Base-by-base conservation (phyloP, 2,888 invertebrate genomes). In the Hirtodrosophila trivittata region DNA sequence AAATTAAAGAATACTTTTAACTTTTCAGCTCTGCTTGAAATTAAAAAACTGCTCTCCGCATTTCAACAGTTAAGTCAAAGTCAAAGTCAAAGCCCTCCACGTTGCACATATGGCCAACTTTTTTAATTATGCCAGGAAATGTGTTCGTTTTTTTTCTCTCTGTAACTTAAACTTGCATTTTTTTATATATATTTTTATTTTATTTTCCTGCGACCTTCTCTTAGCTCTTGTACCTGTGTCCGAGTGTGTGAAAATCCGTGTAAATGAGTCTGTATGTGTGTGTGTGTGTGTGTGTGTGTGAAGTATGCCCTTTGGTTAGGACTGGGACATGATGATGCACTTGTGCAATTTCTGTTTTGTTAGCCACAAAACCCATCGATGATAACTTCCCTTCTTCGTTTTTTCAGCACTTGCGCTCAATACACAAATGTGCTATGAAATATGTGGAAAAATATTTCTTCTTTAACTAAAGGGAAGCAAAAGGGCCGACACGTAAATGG, bases 361-460 rank as follows among this genome's bases (percentile, higher is more conserved):
- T 59, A 46, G 43, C 60, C 63, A 56, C 56, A 42, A 74, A 49
- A 28, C 28, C 43, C 65, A 66, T 78, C 67, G 80, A 75, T 77
- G 81, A 85, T 81, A 77, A 72, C 68, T 80, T 75, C 32, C 18
- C 18, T 26, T 35, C 16, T 46, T n/a, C n/a, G n/a, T 62, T 73
- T 72, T 76, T 68, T 75, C 60, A 75, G 42, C 80, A 86, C 83
- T 86, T 78, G 84, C 65, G 43, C 86, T 83, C 84, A 81, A 81
- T 81, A 75, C 84, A 80, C 81, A 81, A 83, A 86, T 81, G 84
- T 81, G 84, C 84, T 64, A 83, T 86, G 86, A 86, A 83, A 86
- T 86, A 83, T 86, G 77, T 71, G 66, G 55, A 77, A 70, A 78
- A 76, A 85, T 83, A 86, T 76, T 68, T 76, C 68, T 71, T 57